Evolutionary conservation across 2,888 invertebrate species (phyloP), one percentile per base, ranked within the genome.

Genomic region (Enoplolaimus lenunculus): DNA sequence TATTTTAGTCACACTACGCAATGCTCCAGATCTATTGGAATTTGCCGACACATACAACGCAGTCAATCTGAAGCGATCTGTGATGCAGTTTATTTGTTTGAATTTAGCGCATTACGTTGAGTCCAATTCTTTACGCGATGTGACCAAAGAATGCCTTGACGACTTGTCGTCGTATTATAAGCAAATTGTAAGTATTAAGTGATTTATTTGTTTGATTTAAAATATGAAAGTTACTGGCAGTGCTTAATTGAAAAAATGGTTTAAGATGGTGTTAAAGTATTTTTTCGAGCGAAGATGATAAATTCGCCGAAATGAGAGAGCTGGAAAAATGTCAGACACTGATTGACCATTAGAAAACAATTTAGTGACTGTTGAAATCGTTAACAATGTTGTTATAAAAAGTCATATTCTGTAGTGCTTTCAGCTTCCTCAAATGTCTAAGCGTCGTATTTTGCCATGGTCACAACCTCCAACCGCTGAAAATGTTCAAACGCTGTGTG

Each of bases 11-110:
- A 88, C 87, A 0, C 81, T 91, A 71, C 87, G 87, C 77, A 91
- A 90, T 81, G 89, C 87, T 71, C 85, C 87, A 0, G 88, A 90
- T 76, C 83, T 91, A 72, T 83, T 91, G 71, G 87, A 89, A 76
- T 87, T 91, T 77, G 87, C 90, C 0, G 85, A 85, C 73, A 85
- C 87, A 13, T 90, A 90, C 82, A 90, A 90, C 78, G 89, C 90
- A 2, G 79, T 82, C 0, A 86, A 89, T 74, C 82, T 92, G 21
- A 88, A 88, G 81, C 82, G 83, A 21, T 87, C 86, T 72, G 89
- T 88, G 79, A 86, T 89, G 85, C 87, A 89, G 77, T 91, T 88
- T 77, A 88, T 91, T 72, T 86, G 86, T 2, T 83, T 88, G 68
- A 92, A 92, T 81, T 80, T 91, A 62, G 83, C 87, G 2, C 85